Base-by-base conservation (phyloP, 2,888 invertebrate genomes). In the Ramazzottius varieornatus region DNA sequence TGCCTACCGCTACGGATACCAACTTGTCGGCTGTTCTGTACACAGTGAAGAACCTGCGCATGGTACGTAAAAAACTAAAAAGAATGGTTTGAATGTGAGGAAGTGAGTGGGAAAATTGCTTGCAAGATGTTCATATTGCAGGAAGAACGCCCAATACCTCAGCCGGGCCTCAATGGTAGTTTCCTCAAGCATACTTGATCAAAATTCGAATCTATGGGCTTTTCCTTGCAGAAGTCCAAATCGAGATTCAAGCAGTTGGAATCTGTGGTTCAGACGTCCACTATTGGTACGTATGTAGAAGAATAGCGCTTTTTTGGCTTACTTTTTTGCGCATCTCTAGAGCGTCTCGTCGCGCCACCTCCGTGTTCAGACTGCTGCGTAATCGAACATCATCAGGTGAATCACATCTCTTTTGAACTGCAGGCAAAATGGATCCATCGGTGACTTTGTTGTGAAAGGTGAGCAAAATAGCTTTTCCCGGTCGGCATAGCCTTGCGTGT, bases 181-280 rank as follows among this genome's bases (percentile, higher is more conserved):
- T 8, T 8, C 40, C 8, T 20, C 40, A 40, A 40, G 20, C 40
- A n/a, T n/a, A n/a, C n/a, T 8, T 40, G 8, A 20, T 40, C 40
- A 40, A 40, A n/a, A n/a, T n/a, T n/a, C n/a, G n/a, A n/a, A n/a
- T n/a, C n/a, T n/a, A n/a, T n/a, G n/a, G n/a, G n/a, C n/a, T n/a
- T n/a, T n/a, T n/a, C n/a, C 20, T 69, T 72, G 1, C 78, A 88
- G 90, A 92, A 81, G 90, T 88, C 0, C 82, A 90, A 1, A 75
- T 93, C 29, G 82, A 83, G 70, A 91, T 93, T 86, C 85, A 85
- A 73, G 84, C 84, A 69, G 90, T 94, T 63, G 94, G 94, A n/a
- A 94, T 96, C 72, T 96, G 94, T 75, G 94, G 94, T 0, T 80
- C 80, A 32, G 94, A 96, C 77, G 88, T 96, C 2, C 92, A 92